Evolutionary conservation across 1,140 invertebrate species (phyloP), one percentile per base, ranked within the genome.

Genomic region (Carposina sasakii): DNA sequence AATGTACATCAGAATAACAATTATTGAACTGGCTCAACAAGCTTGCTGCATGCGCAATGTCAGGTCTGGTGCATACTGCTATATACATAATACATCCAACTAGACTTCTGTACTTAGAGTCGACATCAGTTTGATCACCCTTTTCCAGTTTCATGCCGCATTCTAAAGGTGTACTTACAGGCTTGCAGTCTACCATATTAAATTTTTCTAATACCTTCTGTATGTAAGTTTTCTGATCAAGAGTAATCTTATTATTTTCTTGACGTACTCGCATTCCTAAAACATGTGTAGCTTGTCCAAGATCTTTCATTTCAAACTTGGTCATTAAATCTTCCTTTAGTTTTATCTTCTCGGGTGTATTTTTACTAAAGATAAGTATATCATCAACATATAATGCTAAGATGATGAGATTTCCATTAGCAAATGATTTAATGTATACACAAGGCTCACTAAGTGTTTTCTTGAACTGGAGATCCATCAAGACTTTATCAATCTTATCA

Each of bases 161-260:
- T 48, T 64, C 61, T 21, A 46, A 33, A 31, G 64, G 64, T 28
- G 64, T 67, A 30, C 50, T 49, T 3, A 54, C 57, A 16, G 52
- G 39, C 16, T 62, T 66, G 40, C 56, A 62, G 4, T 63, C 49
- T 33, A 42, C 47, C 57, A 63, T 63, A 21, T 42, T 37, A 23
- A 55, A 61, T 16, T 46, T 24, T 33, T 10, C 33, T 24, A 66
- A 31, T 21, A 67, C 51, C 20, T 63, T 36, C 3, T 55, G 34
- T 30, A 66, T 63, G 45, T 60, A 62, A 5, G 48, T 60, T 52
- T 51, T 28, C 50, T 67, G 60, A 48, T 60, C 46, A n/a, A 60
- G 30, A 33, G 39, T 50, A 40, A 60, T 40, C 48, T 52, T 20
- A 31, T 48, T 55, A 15, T 55, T 5, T 37, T 43, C 33, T 44